These are phyloP conservation scores for Sitta carolinensis DNA, from an alignment of 2,797 vertebrate species.

Conservation along the genomic window DNA sequence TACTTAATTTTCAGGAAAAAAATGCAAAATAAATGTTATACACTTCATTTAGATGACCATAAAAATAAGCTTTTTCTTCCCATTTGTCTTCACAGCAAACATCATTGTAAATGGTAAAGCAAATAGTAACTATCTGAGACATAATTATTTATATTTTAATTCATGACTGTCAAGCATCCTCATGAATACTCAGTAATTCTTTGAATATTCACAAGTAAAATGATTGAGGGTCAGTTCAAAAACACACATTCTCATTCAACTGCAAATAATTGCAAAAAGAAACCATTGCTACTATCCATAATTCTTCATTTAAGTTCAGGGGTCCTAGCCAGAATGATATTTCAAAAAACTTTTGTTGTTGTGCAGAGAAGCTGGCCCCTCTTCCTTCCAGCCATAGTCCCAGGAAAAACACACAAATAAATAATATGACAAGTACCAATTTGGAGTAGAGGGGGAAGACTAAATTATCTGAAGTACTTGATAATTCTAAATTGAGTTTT, in stretches of 20 bases:
- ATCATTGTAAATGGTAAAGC: not conserved
- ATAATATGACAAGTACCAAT: not conserved
- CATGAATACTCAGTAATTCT: not conserved
- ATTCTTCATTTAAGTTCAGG: not conserved
- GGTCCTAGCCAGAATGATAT: not conserved
- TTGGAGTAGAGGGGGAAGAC: not conserved
- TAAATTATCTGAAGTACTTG: not conserved
- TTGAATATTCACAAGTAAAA: not conserved
- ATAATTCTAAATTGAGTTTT: not conserved
- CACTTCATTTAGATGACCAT: not conserved
- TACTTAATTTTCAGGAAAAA: not conserved
- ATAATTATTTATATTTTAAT: not conserved
- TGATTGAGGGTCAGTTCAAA: not conserved
- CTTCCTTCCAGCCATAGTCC: not conserved
- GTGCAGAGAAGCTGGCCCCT: not conserved
- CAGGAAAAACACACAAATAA: not conserved
- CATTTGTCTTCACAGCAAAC: not conserved
- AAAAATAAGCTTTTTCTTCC: not conserved
- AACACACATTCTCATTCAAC: not conserved
- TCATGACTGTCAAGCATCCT: not conserved
- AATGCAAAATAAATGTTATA: not conserved
- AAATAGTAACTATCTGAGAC: not conserved
- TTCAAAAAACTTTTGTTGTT: not conserved
- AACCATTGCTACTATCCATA: not conserved
- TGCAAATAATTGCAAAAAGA: not conserved